phyloP scores from a whole-genome alignment of 2,113 vertebrate species.

The Cyphomyrus discorhynchus region DNA sequence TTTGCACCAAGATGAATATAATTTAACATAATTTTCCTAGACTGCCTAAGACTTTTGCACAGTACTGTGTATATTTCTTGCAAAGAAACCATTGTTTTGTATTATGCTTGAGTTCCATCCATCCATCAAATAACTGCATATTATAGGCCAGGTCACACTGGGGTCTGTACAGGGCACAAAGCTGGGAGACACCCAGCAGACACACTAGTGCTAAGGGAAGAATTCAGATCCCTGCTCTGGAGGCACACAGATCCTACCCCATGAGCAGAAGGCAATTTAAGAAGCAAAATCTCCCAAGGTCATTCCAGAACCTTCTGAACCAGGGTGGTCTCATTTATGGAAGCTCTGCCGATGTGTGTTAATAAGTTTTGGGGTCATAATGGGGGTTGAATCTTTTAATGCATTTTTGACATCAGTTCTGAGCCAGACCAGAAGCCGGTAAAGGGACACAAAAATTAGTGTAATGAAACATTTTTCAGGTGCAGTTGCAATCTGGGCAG shows the following conservation, averaged over 20 bases:
- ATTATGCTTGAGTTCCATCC: not conserved
- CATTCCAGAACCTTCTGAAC: not conserved
- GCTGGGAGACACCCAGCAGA: not conserved
- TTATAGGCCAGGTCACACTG: not conserved
- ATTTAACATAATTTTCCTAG: not conserved
- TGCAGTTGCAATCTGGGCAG: not conserved
- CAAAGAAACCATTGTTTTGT: not conserved
- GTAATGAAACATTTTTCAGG: not conserved
- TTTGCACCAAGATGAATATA: not conserved
- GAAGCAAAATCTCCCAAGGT: not conserved
- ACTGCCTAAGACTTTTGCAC: not conserved
- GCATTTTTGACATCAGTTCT: not conserved
- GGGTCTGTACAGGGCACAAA: not conserved
- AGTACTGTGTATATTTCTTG: not conserved
- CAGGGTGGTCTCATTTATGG: not conserved
- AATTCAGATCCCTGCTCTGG: not conserved
- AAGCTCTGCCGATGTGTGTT: not conserved
- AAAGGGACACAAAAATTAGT: not conserved
- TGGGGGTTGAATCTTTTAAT: not conserved
- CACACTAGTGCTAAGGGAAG: not conserved
- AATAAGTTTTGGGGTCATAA: not conserved
- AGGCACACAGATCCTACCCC: not conserved
- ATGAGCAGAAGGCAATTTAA: not conserved
- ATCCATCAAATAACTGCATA: not conserved
- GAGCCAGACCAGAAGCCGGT: not conserved